Base-by-base conservation (phyloP, 2,888 invertebrate species). In the Malacosoma neustria region DNA sequence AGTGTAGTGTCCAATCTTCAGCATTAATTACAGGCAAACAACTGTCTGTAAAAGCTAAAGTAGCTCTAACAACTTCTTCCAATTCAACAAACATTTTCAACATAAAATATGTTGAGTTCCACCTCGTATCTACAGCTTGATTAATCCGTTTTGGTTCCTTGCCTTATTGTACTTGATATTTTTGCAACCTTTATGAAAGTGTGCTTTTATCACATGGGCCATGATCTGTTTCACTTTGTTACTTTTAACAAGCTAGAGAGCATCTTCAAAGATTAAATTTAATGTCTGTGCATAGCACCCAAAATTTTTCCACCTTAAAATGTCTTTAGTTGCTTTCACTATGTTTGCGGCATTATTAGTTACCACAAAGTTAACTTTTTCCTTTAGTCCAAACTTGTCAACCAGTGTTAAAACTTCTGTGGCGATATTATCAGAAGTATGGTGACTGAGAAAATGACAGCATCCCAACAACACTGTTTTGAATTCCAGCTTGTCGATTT, bases 271-370 rank as follows among this genome's bases (percentile, higher is more conserved):
- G n/a, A n/a, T n/a, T n/a, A n/a, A n/a, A n/a, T n/a, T n/a, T n/a
- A n/a, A n/a, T n/a, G n/a, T 43, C 11, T 56, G 51, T 5, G 45
- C 47, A 36, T 39, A 51, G 12, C 59, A 61, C n/a, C n/a, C n/a
- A n/a, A n/a, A n/a, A n/a, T n/a, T n/a, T n/a, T n/a, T n/a, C n/a
- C n/a, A n/a, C n/a, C 0, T 49, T 53, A 42, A 51, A 58, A 44
- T 57, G 47, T 46, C 39, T 33, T 45, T 38, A 1, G 54, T 22
- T 3, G 52, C 56, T 33, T 48, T 53, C 0, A 45, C 42, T 2
- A 65, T 44, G 36, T 59, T 57, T 1, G 52, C 13, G 0, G 52
- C 58, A 43, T 61, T 66, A 33, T 65, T 57, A 3, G 41, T 49
- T 0, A 61, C 42, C 1, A 42, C 36, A 42, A 61, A 57, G 35